These are phyloP conservation scores for Ormyrus thymus DNA, from an alignment of 2,888 invertebrate genomes.

Conservation along the genomic window DNA sequence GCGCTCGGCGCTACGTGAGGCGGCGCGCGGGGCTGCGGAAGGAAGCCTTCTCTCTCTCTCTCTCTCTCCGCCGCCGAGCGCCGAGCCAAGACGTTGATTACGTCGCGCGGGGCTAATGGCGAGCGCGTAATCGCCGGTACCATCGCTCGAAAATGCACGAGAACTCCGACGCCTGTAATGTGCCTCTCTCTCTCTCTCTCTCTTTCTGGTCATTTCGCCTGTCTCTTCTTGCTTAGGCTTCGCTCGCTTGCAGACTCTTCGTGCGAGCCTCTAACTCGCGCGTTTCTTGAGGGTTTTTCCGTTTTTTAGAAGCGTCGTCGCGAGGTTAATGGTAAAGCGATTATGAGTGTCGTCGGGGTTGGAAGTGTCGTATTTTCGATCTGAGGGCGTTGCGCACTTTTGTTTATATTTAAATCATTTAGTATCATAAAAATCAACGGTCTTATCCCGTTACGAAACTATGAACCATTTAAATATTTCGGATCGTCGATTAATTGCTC, in stretches of 20 bases:
- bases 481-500: too few species aligned
- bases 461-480: too few species aligned
- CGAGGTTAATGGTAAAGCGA: background rate
- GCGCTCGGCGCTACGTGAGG: too few species aligned
- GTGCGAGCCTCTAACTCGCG: background rate
- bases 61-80: background rate
- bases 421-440: too few species aligned
- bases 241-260: background rate
- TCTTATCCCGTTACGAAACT: too few species aligned
- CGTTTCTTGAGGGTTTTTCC: background rate
- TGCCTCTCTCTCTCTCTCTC: background rate
- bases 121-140: conserved; percentile 48
- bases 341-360: background rate
- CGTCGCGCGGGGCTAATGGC: conserved; percentile 51
- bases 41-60: background rate
- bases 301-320: background rate
- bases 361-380: conserved; percentile 1
- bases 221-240: background rate
- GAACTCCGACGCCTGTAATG: conserved; percentile 17
- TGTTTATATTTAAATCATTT: too few species aligned
- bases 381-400: too few species aligned
- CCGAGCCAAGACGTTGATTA: conserved; percentile 48
- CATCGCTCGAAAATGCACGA: conserved; percentile 39
- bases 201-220: background rate
- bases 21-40: too few species aligned